phyloP scores from a whole-genome alignment of 2,113 vertebrate species.

The Perca fluviatilis region DNA sequence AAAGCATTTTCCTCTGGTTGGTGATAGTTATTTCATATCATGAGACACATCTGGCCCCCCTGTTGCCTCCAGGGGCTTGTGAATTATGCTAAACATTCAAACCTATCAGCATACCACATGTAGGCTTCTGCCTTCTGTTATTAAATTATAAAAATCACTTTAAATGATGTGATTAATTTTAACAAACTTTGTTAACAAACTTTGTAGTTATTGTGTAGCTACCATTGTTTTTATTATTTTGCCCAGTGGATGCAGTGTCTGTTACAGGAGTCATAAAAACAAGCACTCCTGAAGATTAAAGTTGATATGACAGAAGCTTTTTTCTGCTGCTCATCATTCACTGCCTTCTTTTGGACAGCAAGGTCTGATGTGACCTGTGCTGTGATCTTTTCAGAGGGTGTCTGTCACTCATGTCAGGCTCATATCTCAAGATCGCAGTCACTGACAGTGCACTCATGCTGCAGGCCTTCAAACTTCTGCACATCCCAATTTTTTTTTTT shows the following conservation, averaged over 20 bases:
- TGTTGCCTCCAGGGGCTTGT: conserved; percentile 52
- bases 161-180: conserved; percentile 42
- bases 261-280: conserved; percentile 17
- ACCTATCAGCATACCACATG: conserved; percentile 57
- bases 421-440: conserved; percentile 1
- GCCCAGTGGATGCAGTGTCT: neutral
- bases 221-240: neutral
- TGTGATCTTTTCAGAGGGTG: conserved; percentile 38
- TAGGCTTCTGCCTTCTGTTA: conserved; percentile 56
- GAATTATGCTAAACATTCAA: conserved; percentile 66
- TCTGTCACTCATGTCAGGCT: conserved; percentile 42
- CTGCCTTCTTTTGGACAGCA: conserved; percentile 6
- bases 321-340: conserved; percentile 11
- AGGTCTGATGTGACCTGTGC: conserved; percentile 38
- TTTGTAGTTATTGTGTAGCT: conserved; percentile 5
- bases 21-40: conserved; percentile 52
- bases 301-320: neutral
- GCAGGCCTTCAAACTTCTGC: neutral
- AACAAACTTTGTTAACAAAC: conserved; percentile 49
- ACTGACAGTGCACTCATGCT: neutral
- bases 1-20: conserved; percentile 28
- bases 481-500: neutral
- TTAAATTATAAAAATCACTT: conserved; percentile 62
- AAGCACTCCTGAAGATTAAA: conserved; percentile 23
- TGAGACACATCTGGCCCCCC: conserved; percentile 68